Conservation (phyloP, 2,113 vertebrate genomes). For the Nanorana parkeri region DNA sequence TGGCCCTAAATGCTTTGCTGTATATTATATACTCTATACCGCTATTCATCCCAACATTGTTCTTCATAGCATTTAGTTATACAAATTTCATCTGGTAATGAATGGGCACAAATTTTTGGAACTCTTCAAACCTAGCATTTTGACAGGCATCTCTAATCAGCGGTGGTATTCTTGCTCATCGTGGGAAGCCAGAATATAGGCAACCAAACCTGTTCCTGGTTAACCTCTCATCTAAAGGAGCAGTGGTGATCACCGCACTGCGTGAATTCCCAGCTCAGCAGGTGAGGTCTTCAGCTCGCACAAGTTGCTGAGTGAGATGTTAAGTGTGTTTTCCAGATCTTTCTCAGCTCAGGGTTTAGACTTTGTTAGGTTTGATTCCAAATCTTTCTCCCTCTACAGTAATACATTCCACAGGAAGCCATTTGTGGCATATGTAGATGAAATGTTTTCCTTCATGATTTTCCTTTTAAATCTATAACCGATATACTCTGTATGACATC, state of each 20-base stretch:
- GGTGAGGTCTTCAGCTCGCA: neutral
- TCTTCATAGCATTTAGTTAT: no score
- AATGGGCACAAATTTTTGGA: no score
- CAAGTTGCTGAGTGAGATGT: neutral
- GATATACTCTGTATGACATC: neutral
- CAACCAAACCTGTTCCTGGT: conserved; percentile 23
- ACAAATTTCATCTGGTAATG: no score
- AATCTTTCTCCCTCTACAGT: no score
- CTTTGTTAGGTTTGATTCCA: no score
- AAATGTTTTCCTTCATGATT: neutral
- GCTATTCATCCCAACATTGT: no score
- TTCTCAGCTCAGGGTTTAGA: neutral
- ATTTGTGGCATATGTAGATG: no score
- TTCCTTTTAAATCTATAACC: neutral
- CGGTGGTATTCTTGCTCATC: neutral
- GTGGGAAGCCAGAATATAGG: neutral
- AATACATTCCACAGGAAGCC: no score
- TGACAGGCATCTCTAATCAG: neutral
- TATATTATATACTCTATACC: no score
- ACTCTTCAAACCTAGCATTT: neutral
- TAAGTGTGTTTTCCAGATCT: neutral
- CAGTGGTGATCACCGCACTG: neutral
- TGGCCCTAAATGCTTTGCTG: no score
- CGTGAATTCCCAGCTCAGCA: conserved; percentile 30
- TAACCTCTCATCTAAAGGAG: neutral